Base-by-base conservation (phyloP, 2,888 invertebrate species). In the Polymixis flavicincta region DNA sequence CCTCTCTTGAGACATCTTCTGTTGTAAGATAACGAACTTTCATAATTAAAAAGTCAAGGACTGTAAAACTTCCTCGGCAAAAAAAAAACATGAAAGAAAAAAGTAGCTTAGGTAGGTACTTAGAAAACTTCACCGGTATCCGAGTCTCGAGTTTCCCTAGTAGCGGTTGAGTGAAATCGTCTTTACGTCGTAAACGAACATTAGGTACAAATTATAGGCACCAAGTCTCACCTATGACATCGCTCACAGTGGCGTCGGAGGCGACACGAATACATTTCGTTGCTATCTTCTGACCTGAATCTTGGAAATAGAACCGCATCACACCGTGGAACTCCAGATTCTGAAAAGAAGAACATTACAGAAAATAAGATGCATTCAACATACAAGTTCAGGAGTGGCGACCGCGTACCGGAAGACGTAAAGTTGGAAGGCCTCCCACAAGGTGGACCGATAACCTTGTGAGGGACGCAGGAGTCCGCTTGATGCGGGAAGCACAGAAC, bases 231-330 rank as follows among this genome's bases (percentile, higher is more conserved):
- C 98, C 99, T 94, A 99, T 99, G 86, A 99, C 99, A 93, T 99
- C 99, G 93, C 98, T 98, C 83, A 99, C 99, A 60, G 99, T 99
- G 66, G 99, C 99, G 88, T 99, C 99, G 78, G 99, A 99, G 68
- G 99, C 98, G 68, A 99, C 99, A 74, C 99, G 98, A 89, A 99
- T 99, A 95, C 99, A 99, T 97, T 99, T 99, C 65, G 99, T 99
- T 73, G 99, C 99, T 79, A 99, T 99, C 97, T 99, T 99, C 96
- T 99, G 99, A 68, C 99, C 99, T 72, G 99, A 98, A 95, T 99
- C 99, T 98, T 99, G 99, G 95, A 99, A 99, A 96, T 99, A 99
- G 97, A 99, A 99, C 89, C 99, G 98, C 99, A 99, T 99, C 79
- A 99, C 99, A 66, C 99, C 99, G 96, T 99, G 99, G 96, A 99